phyloP scores from a whole-genome alignment of 2,797 vertebrate species.

The Dendrocincla fuliginosa region DNA sequence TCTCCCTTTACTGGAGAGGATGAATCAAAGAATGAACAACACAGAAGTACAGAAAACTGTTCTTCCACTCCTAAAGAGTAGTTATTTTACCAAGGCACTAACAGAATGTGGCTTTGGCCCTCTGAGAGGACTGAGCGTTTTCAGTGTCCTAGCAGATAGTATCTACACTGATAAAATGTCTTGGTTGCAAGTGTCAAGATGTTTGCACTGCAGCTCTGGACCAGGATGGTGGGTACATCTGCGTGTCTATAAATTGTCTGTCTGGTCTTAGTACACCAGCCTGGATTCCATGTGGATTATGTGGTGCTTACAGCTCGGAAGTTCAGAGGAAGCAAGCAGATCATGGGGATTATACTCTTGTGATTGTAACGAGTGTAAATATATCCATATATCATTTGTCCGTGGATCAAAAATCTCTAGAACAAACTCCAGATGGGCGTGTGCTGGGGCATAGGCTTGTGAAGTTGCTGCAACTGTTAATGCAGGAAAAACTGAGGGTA shows the following conservation, averaged over 20 bases:
- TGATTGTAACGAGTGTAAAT: not conserved
- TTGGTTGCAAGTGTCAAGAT: not conserved
- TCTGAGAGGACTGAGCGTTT: not conserved
- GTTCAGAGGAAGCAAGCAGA: not conserved
- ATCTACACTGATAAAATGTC: not conserved
- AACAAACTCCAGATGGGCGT: not conserved
- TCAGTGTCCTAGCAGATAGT: not conserved
- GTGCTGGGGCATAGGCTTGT: not conserved
- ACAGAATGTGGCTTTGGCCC: not conserved
- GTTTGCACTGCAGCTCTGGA: not conserved
- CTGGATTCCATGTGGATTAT: not conserved
- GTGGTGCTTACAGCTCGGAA: not conserved
- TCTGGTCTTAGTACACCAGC: not conserved
- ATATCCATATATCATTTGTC: fast-evolving
- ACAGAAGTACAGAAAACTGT: not conserved
- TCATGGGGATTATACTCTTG: not conserved
- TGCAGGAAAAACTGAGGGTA: not conserved
- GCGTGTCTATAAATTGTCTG: not conserved
- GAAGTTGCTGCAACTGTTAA: not conserved
- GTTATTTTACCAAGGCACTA: not conserved
- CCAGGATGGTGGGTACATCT: not conserved
- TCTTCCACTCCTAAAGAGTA: not conserved
- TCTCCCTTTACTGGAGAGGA: not conserved
- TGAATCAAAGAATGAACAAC: not conserved
- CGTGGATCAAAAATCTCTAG: not conserved